Conservation (phyloP, 2,888 invertebrate species). For the Pristionchus japonicus region DNA sequence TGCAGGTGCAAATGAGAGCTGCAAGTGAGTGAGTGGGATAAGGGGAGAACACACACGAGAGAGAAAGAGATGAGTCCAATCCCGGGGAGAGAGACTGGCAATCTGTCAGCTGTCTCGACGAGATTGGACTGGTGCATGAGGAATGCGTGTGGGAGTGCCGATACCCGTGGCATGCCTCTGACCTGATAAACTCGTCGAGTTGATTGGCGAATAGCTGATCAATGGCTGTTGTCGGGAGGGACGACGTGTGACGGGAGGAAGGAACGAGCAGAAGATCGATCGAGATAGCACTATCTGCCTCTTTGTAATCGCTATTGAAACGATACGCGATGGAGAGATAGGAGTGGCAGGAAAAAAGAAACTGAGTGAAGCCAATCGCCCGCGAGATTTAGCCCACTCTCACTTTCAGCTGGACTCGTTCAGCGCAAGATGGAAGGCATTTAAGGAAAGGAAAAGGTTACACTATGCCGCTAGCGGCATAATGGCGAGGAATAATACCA, state of each 20-base stretch:
- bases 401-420: conserved; percentile 13
- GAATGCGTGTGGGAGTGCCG: background rate
- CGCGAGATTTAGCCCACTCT: conserved; percentile 2
- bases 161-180: background rate
- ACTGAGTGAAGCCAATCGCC: background rate
- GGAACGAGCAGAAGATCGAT: conserved; percentile 8
- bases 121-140: background rate
- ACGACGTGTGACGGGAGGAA: background rate
- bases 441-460: background rate
- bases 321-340: background rate
- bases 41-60: background rate
- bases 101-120: background rate
- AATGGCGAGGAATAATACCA: background rate
- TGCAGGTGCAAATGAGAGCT: background rate
- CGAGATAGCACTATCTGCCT: background rate
- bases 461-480: background rate
- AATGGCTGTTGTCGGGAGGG: background rate
- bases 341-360: background rate
- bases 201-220: conserved; percentile 1
- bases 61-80: background rate
- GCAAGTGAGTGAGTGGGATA: background rate
- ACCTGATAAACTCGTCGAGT: conserved; percentile 2
- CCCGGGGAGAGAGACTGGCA: background rate
- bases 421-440: background rate
- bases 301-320: conserved; percentile 25